These are phyloP conservation scores for Eupelmus urozonus DNA, from an alignment of 2,888 invertebrate species.

Conservation along the genomic window DNA sequence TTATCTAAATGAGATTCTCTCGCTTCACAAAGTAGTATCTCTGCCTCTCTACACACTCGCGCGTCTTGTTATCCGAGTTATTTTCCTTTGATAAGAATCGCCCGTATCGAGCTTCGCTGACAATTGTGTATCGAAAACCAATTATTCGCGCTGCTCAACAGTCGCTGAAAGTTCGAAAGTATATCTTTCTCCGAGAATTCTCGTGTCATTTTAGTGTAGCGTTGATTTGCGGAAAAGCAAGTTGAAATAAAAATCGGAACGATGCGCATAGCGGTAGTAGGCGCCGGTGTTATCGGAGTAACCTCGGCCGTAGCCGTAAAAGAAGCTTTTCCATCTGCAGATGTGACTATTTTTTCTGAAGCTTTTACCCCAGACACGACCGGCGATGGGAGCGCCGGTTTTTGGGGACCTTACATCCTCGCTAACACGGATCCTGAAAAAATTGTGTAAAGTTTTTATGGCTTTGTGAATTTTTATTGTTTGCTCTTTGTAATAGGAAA, in stretches of 20 bases:
- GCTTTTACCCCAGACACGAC: slow-evolving; percentile 86
- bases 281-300: slow-evolving; percentile 87
- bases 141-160: too few relatives aligned
- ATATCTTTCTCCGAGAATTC: too few relatives aligned
- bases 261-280: slow-evolving; percentile 82
- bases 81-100: slow-evolving; percentile 36
- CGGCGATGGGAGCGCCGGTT: slow-evolving; percentile 87
- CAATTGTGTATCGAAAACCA: too few relatives aligned
- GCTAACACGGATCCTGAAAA: slow-evolving; percentile 79
- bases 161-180: too few relatives aligned
- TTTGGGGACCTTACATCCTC: slow-evolving; percentile 85
- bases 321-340: slow-evolving; percentile 78
- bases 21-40: background rate
- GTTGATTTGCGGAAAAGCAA: too few relatives aligned
- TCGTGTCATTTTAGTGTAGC: too few relatives aligned
- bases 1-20: too few relatives aligned
- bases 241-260: background rate
- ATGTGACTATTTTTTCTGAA: slow-evolving; percentile 84
- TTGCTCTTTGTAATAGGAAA: too few relatives aligned
- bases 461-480: too few relatives aligned
- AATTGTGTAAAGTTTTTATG: slow-evolving; percentile 79
- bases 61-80: background rate
- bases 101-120: background rate
- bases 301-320: slow-evolving; percentile 84
- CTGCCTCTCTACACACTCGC: background rate